Evolutionary conservation across 2,797 vertebrate genomes (phyloP).

Genomic region (Borostomias antarcticus): DNA sequence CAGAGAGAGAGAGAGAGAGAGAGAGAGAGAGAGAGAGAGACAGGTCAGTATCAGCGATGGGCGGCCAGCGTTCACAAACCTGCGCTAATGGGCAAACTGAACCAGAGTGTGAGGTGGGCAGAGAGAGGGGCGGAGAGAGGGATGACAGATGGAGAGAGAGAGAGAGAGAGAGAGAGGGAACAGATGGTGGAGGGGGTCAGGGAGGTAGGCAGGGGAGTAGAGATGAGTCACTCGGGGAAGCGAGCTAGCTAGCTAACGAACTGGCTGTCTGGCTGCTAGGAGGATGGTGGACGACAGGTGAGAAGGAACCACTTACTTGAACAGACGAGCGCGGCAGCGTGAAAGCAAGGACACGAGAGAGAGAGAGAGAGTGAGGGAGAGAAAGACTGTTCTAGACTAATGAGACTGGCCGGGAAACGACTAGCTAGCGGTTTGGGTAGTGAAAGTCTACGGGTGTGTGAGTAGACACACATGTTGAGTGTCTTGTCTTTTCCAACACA

Average conservation of each 20-base stretch:
- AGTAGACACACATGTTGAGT: not conserved
- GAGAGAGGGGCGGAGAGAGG: not conserved
- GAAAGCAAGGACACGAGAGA: too few species aligned
- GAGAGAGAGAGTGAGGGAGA: constrained; percentile 18
- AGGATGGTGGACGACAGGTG: not conserved
- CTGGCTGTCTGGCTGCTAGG: not conserved
- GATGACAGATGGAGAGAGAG: not conserved
- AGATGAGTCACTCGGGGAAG: too few species aligned
- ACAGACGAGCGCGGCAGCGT: constrained; percentile 43
- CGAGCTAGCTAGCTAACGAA: not conserved
- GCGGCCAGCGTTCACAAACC: not conserved
- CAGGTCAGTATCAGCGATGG: not conserved
- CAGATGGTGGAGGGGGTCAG: too few species aligned
- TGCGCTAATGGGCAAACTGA: not conserved
- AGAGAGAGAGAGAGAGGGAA: not conserved
- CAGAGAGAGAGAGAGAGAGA: not conserved
- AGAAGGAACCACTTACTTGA: constrained; percentile 50
- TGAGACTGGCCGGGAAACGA: too few species aligned
- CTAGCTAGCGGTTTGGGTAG: too few species aligned
- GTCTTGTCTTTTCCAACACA: not conserved
- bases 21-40: not conserved
- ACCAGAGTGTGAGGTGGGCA: not conserved
- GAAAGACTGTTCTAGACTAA: too few species aligned
- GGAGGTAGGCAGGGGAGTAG: too few species aligned
- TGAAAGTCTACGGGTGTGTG: too few species aligned